phyloP scores from a whole-genome alignment of 2,113 vertebrate genomes.

The Daubentonia madagascariensis region DNA sequence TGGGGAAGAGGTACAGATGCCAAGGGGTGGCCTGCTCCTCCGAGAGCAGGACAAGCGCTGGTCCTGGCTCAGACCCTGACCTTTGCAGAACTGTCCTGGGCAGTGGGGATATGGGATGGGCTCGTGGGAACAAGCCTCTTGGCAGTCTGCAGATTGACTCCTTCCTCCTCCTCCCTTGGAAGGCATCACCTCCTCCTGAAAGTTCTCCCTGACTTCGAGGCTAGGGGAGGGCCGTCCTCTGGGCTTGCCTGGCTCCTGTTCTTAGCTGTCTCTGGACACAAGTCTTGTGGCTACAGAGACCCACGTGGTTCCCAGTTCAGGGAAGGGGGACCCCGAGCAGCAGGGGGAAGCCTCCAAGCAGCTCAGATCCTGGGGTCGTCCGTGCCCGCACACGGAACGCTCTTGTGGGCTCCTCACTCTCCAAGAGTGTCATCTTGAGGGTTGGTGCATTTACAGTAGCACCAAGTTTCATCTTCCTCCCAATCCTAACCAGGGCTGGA shows the following conservation, averaged over 20 bases:
- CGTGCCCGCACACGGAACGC: no score
- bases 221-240: neutral
- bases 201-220: neutral
- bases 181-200: neutral
- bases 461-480: conserved; percentile 50
- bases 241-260: neutral
- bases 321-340: accelerated
- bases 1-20: accelerated
- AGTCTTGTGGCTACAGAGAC: no score
- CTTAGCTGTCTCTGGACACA: neutral
- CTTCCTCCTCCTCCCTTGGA: neutral
- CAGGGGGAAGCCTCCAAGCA: neutral
- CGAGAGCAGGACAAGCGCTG: neutral
- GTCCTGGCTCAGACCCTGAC: no score
- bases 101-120: neutral
- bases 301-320: neutral
- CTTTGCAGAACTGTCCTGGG: neutral
- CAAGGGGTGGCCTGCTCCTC: neutral
- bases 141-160: neutral
- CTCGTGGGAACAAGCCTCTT: neutral
- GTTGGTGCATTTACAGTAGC: neutral
- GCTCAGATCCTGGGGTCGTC: neutral
- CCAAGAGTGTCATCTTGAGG: neutral
- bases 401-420: no score
- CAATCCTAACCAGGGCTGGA: neutral